phyloP scores from a whole-genome alignment of 2,888 invertebrate genomes.

The Ormyrus rosae region DNA sequence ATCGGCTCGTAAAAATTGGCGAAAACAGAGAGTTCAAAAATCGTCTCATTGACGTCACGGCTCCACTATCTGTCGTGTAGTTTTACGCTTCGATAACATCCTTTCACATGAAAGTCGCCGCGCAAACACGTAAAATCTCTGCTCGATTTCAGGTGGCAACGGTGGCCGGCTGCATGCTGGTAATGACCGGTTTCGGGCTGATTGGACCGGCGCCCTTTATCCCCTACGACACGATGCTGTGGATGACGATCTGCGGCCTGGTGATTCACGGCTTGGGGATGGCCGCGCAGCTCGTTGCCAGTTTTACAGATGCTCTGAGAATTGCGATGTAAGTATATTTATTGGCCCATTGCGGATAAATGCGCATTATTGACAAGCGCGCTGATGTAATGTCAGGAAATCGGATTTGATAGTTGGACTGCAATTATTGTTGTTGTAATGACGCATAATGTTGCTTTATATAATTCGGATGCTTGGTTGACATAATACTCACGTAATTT shows the following conservation, averaged over 20 bases:
- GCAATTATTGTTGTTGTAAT: too few species aligned
- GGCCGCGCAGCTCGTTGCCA: constrained; percentile 89
- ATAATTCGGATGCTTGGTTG: too few species aligned
- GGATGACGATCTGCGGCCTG: constrained; percentile 83
- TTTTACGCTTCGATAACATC: not conserved
- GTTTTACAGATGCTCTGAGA: constrained; percentile 89
- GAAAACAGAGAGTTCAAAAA: not conserved
- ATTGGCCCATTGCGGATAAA: not conserved
- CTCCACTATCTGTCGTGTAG: not conserved
- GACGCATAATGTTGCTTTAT: too few species aligned
- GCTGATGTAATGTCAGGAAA: too few species aligned
- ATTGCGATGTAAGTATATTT: constrained; percentile 84
- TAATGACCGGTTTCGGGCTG: constrained; percentile 83
- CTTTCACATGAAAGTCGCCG: not conserved
- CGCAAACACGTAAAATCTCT: too few species aligned
- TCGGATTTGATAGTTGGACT: too few species aligned
- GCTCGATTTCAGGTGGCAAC: constrained; percentile 77
- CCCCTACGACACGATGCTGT: constrained; percentile 80
- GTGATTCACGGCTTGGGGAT: constrained; percentile 89
- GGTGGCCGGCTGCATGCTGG: constrained; percentile 81
- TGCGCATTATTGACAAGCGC: too few species aligned
- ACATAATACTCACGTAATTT: too few species aligned
- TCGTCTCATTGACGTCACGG: not conserved
- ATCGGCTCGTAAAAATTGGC: too few species aligned
- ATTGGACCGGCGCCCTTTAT: constrained; percentile 90